Evolutionary conservation across 1,140 invertebrate species (phyloP).

Genomic region (Drosophila chauvacae): DNA sequence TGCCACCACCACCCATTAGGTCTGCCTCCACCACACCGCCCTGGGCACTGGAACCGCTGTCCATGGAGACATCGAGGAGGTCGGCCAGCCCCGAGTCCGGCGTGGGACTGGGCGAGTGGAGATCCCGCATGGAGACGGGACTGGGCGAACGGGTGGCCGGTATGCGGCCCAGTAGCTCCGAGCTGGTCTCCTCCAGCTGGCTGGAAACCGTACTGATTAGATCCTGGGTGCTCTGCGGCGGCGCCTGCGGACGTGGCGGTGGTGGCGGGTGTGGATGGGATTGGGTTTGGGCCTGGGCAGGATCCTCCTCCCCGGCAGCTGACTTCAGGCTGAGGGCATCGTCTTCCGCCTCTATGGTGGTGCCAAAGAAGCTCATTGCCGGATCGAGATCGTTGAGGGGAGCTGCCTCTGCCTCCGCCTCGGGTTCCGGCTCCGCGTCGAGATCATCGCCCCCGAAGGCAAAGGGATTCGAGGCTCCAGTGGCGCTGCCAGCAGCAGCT

Average conservation of each 20-base stretch:
- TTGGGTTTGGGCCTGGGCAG: not conserved
- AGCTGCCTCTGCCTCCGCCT: constrained; percentile 41
- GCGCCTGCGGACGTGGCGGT: constrained; percentile 86
- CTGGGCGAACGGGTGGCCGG: constrained; percentile 92
- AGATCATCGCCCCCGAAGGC: constrained; percentile 85
- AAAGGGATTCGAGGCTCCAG: constrained; percentile 86
- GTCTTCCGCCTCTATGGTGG: constrained; percentile 77
- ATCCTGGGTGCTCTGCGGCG: constrained; percentile 91
- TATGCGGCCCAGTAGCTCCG: constrained; percentile 91
- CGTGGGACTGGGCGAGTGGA: constrained; percentile 93
- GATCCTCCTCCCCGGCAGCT: constrained; percentile 68
- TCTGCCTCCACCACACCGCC: constrained; percentile 64
- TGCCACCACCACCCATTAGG: constrained; percentile 31
- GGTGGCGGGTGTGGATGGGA: constrained; percentile 86
- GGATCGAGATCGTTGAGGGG: constrained; percentile 58
- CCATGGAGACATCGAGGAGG: constrained; percentile 86
- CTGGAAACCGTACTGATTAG: constrained; percentile 93
- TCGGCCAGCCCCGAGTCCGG: constrained; percentile 88
- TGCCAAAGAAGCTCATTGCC: constrained; percentile 77
- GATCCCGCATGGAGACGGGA: constrained; percentile 91
- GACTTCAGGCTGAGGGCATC: constrained; percentile 76
- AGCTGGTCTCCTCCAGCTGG: constrained; percentile 94
- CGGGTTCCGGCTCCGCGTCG: constrained; percentile 61
- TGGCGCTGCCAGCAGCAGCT: not conserved
- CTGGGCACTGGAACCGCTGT: constrained; percentile 71